Conservation (phyloP, 2,888 invertebrate genomes). For the Euzetes globulus region DNA sequence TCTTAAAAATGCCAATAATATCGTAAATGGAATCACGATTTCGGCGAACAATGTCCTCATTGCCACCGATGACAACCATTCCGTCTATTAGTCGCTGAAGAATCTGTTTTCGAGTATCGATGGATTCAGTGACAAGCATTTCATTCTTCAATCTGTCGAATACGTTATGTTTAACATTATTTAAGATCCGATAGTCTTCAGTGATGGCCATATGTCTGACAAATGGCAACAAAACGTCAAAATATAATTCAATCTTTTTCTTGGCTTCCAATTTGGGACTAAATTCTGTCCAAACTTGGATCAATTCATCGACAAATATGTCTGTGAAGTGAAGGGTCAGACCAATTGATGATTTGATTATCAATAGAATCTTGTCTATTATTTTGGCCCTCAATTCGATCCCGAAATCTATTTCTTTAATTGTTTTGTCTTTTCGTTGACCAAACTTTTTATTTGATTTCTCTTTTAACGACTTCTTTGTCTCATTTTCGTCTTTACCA, state of each 20-base stretch:
- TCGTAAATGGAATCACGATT: conserved; percentile 23
- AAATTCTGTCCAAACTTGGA: background rate
- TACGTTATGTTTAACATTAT: conserved; percentile 3
- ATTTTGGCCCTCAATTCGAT: conserved; percentile 10
- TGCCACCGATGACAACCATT: background rate
- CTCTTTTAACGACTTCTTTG: background rate
- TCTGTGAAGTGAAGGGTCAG: conserved; percentile 26
- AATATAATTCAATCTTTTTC: background rate
- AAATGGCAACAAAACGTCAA: conserved; percentile 24
- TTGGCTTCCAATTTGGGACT: background rate
- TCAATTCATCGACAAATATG: conserved; percentile 30
- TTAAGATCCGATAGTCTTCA: conserved; percentile 9
- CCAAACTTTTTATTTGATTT: background rate
- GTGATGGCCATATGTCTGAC: background rate
- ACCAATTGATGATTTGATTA: conserved; percentile 20
- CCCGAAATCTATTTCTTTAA: background rate
- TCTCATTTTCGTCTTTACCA: background rate
- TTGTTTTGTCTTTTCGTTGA: background rate
- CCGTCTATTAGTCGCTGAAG: background rate
- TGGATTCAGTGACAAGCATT: conserved; percentile 3
- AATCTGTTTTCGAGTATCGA: background rate
- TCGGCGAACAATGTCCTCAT: background rate
- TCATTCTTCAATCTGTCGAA: conserved; percentile 22
- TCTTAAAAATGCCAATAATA: background rate
- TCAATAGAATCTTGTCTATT: conserved; percentile 24